Evolutionary conservation across 2,113 vertebrate species (phyloP).

Genomic region (Malurus alboscapulatus): DNA sequence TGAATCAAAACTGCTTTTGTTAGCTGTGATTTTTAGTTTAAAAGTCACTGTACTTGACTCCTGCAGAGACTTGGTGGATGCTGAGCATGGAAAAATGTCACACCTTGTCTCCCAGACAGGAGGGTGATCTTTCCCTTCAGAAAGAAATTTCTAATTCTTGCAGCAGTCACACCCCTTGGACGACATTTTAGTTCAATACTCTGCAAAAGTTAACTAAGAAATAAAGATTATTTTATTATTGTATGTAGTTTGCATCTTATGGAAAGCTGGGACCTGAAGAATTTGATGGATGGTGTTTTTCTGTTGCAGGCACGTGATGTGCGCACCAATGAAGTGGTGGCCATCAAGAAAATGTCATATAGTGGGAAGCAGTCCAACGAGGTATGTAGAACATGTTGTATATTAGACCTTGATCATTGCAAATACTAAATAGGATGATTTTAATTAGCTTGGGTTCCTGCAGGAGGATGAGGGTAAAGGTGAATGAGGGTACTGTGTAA

Average conservation of each 20-base stretch:
- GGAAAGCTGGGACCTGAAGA: neutral
- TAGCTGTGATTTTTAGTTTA: neutral
- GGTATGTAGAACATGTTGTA: slow-evolving; percentile 70
- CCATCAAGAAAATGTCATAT: slow-evolving; percentile 99
- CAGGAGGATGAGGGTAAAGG: neutral
- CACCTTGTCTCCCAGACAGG: neutral
- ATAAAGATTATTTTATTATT: neutral
- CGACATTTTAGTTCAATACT: neutral
- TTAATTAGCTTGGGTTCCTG: neutral
- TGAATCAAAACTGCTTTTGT: neutral
- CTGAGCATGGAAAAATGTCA: neutral
- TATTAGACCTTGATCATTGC: neutral
- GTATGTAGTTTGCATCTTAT: neutral
- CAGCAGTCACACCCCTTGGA: neutral
- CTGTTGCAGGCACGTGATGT: slow-evolving; percentile 89
- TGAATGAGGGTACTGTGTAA: neutral
- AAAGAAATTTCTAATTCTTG: neutral
- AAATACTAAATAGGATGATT: neutral
- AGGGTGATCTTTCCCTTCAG: neutral
- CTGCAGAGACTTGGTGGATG: neutral
- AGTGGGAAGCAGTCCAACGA: slow-evolving; percentile 97
- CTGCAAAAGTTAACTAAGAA: neutral
- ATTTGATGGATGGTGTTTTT: neutral
- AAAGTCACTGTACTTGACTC: neutral
- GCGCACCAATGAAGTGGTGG: slow-evolving; percentile 97